Conservation (phyloP, 2,113 vertebrate species). For the Malurus elegans region DNA sequence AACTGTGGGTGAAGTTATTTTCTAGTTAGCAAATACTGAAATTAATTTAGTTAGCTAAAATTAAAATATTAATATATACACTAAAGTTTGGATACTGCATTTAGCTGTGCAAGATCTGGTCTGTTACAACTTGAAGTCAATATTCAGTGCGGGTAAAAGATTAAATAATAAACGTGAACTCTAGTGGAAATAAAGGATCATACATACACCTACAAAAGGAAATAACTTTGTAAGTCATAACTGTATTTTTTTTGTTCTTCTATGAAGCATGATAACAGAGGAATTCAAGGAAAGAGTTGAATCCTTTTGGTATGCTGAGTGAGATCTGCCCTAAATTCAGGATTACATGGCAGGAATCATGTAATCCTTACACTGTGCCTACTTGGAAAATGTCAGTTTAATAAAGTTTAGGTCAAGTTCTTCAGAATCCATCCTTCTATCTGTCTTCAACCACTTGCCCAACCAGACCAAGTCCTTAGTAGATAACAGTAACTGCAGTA, state of each 20-base stretch:
- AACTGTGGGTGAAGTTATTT: not conserved
- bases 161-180: not conserved
- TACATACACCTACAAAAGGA: not conserved
- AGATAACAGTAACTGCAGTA: not conserved
- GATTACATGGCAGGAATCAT: not conserved
- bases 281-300: not conserved
- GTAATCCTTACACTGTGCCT: not conserved
- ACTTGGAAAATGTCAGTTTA: not conserved
- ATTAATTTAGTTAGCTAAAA: not conserved
- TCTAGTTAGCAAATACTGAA: not conserved
- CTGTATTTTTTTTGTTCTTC: not conserved
- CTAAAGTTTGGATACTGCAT: not conserved
- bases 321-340: not conserved
- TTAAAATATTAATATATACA: not conserved
- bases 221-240: not conserved
- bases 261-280: not conserved
- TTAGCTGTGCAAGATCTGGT: not conserved
- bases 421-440: not conserved
- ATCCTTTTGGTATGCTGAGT: not conserved
- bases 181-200: not conserved
- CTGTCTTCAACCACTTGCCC: slow-evolving; percentile 21
- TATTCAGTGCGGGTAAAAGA: not conserved
- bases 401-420: not conserved
- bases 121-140: not conserved
- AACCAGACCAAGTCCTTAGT: not conserved